These are phyloP conservation scores for Ectemnius lituratus DNA, from an alignment of 2,888 invertebrate genomes.

Conservation along the genomic window DNA sequence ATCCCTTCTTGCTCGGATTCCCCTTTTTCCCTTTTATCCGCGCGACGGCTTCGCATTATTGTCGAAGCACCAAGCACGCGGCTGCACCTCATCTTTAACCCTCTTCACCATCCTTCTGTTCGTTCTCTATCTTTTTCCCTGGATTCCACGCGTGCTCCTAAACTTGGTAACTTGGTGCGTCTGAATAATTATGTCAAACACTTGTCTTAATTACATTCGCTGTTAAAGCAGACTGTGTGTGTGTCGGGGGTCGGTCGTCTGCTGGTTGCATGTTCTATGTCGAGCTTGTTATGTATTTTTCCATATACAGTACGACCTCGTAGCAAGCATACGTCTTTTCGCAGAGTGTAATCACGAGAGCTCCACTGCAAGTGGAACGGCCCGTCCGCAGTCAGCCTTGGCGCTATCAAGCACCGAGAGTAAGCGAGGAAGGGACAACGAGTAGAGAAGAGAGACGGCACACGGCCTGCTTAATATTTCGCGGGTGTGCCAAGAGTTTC, in stretches of 20 bases:
- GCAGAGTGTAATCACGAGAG: neutral
- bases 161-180: neutral
- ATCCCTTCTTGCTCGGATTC: constrained; percentile 10
- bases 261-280: neutral
- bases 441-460: neutral
- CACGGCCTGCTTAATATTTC: constrained; percentile 5
- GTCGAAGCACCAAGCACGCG: neutral
- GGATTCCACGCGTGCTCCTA: neutral
- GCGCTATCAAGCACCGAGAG: constrained; percentile 17
- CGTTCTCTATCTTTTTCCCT: neutral
- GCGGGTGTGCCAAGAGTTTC: constrained; percentile 8
- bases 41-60: neutral
- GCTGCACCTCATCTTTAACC: neutral
- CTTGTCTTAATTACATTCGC: neutral
- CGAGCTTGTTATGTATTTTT: neutral
- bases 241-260: neutral
- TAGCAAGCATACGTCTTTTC: neutral
- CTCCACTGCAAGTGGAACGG: constrained; percentile 7
- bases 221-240: neutral
- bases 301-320: neutral
- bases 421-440: constrained; percentile 2
- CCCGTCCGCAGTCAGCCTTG: constrained; percentile 11
- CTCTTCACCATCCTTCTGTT: neutral
- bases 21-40: constrained; percentile 19
- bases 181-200: constrained; percentile 9